Evolutionary conservation across 1,140 invertebrate genomes (phyloP), one percentile per base, ranked within the genome.

Genomic region (Drosophila carrolli): DNA sequence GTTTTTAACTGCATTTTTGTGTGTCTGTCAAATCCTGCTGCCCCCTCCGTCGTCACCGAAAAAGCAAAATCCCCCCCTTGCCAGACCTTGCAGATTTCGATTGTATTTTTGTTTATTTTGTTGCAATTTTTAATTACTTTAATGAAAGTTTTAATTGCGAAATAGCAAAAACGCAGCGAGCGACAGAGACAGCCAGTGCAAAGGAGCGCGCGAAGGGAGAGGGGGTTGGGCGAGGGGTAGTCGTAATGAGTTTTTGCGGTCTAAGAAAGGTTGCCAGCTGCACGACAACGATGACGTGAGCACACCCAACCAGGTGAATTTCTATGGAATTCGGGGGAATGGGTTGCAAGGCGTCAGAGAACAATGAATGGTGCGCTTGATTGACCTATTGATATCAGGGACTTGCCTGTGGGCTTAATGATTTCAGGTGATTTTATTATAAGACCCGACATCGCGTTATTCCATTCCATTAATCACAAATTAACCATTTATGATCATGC

Each of bases 111-210:
- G 85, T 89, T 89, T 79, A 83, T 89, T 89, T 89, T 89, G 84
- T 89, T 89, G 84, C 84, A 89, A 89, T 89, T 89, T 89, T 89
- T 89, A 89, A 89, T 89, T 89, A 89, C 84, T 89, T 89, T 90
- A 89, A 89, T 89, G 84, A 89, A 89, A 89, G 84, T 89, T 89
- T 89, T 89, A 89, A 89, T 89, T 89, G 84, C 84, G 71, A 89
- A 89, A 89, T 89, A 81, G 84, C 81, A 81, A 83, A 89, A 80
- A 88, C 76, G 57, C 75, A 78, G 56, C 67, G 57, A 55, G 53
- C 75, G 32, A 78, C 63, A 68, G 37, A 60, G 71, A 38, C 73
- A 75, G 61, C 51, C 46, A 48, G 65, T 55, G 41, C 58, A 76
- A 55, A 46, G 48, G 38, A 66, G 61, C 43, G 48, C 44, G 54